A percentile compares a stretch with the other conserved stretches of the same genome.
These are phyloP conservation scores for Pluvianellus socialis DNA, from an alignment of 2,113 vertebrate species.

Conservation along the genomic window DNA sequence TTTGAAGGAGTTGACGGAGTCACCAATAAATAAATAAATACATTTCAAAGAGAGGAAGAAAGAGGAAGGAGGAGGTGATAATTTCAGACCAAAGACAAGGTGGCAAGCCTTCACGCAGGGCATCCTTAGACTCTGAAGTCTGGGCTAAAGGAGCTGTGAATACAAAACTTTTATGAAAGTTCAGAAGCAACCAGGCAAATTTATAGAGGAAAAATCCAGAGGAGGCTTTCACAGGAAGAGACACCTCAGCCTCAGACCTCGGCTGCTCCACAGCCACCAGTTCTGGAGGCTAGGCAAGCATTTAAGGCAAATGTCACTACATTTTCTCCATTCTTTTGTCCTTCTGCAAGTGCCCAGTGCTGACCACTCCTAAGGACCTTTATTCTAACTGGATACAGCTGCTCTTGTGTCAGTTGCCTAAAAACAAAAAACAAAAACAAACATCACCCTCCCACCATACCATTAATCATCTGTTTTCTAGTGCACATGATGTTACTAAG, in stretches of 20 bases:
- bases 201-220: neutral
- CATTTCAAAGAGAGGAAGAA: neutral
- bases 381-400: neutral
- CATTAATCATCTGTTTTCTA: neutral
- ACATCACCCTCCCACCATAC: neutral
- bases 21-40: neutral
- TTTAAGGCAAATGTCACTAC: neutral
- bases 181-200: neutral
- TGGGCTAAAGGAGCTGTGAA: neutral
- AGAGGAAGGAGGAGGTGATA: neutral
- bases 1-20: neutral
- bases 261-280: neutral
- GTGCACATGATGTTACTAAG: neutral
- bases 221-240: neutral
- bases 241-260: neutral
- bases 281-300: neutral
- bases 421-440: neutral
- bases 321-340: neutral
- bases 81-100: neutral
- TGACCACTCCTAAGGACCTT: neutral
- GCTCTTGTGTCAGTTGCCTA: neutral
- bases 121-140: neutral
- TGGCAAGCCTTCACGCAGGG: neutral
- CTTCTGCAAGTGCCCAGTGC: neutral
- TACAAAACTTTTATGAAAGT: neutral